Conservation (phyloP, 1,140 invertebrate species). For the Oncopodura yosiiana region DNA sequence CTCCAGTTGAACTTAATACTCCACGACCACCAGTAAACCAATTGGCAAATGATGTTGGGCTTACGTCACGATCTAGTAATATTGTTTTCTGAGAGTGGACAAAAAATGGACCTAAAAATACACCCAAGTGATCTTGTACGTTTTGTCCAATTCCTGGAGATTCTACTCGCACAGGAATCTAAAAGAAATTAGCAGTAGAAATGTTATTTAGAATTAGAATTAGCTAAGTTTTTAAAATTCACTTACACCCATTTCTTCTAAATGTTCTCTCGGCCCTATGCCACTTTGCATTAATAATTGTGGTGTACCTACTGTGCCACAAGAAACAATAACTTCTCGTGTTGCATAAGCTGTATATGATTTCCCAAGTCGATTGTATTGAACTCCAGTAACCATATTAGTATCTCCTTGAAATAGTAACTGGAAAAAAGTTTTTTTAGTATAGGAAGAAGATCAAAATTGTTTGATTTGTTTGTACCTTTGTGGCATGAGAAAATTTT, state of each 20-base stretch:
- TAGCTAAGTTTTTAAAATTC: not conserved
- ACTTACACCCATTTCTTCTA: conserved; percentile 36
- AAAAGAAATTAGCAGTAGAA: not conserved
- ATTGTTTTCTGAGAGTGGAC: not conserved
- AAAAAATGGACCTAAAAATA: conserved; percentile 12
- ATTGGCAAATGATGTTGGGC: not conserved
- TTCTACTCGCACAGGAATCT: conserved; percentile 33
- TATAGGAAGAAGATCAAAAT: not conserved
- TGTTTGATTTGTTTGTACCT: not conserved
- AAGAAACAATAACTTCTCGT: conserved; percentile 39
- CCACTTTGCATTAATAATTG: conserved; percentile 45
- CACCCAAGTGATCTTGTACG: conserved; percentile 39
- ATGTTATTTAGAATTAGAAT: not conserved
- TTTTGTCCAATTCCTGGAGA: conserved; percentile 40
- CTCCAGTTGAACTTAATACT: conserved; percentile 4
- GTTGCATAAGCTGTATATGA: conserved; percentile 14
- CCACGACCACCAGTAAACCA: not conserved
- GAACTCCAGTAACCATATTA: conserved; percentile 14
- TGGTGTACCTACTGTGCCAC: conserved; percentile 38
- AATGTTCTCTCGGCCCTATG: conserved; percentile 42
- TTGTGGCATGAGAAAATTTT: not conserved
- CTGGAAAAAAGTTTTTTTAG: not conserved
- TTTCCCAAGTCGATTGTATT: conserved; percentile 11
- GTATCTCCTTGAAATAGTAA: conserved; percentile 1
- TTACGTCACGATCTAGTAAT: not conserved